A percentile compares a stretch with the other conserved stretches of the same genome.
Evolutionary conservation across 1,140 invertebrate genomes (phyloP).

Genomic region (Tigriopus japonicus): DNA sequence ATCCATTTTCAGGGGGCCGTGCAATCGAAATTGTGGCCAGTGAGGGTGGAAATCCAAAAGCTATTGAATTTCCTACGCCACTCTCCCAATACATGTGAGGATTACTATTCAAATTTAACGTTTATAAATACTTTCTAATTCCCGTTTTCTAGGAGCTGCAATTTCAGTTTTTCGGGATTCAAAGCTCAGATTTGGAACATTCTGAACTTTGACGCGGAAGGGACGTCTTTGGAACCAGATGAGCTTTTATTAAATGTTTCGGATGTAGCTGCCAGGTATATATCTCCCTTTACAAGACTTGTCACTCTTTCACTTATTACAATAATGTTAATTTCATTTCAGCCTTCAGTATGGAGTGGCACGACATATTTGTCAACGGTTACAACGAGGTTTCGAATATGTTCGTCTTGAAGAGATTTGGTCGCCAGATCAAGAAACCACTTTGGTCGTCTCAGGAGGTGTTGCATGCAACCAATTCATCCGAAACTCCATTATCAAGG

Average conservation of each 20-base stretch:
- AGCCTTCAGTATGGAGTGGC: constrained; percentile 49
- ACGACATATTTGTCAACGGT: constrained; percentile 54
- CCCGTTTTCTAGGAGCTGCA: constrained; percentile 36
- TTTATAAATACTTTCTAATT: not conserved
- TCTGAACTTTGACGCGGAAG: constrained; percentile 39
- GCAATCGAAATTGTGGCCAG: constrained; percentile 61
- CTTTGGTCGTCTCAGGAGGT: constrained; percentile 76
- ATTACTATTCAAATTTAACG: not conserved
- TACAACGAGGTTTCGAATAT: constrained; percentile 62
- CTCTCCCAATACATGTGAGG: constrained; percentile 29
- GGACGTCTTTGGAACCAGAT: constrained; percentile 30
- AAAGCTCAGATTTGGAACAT: constrained; percentile 31
- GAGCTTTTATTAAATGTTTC: not conserved
- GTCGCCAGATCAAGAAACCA: constrained; percentile 15
- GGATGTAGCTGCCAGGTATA: not conserved
- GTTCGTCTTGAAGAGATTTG: constrained; percentile 40
- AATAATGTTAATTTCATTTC: too few relatives aligned
- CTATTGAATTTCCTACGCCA: constrained; percentile 44
- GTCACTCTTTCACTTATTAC: too few relatives aligned
- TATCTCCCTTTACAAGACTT: too few relatives aligned
- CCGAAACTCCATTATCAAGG: constrained; percentile 38
- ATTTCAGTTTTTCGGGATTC: constrained; percentile 65
- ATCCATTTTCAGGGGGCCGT: constrained; percentile 49
- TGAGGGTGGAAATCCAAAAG: constrained; percentile 39
- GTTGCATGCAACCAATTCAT: constrained; percentile 83